phyloP scores from a whole-genome alignment of 2,797 vertebrate species.

The Sciurus vulgaris region DNA sequence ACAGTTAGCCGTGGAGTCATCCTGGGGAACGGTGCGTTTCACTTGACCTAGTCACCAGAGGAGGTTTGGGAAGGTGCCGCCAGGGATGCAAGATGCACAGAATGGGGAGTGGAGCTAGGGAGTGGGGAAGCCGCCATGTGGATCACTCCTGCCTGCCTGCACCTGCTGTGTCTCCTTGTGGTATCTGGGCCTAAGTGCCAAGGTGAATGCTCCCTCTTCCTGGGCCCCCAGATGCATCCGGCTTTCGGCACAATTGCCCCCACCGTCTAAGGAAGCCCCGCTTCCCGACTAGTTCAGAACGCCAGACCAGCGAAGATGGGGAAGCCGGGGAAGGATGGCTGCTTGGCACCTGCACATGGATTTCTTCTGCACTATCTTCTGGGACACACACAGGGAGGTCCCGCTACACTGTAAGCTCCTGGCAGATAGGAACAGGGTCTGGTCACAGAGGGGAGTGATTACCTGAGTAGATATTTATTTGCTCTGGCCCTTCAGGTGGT shows the following conservation, averaged over 20 bases:
- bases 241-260: not conserved
- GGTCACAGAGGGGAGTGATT: too few relatives aligned
- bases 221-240: accelerated
- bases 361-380: not conserved
- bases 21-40: not conserved
- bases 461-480: not conserved
- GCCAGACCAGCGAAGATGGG: accelerated
- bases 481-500: not conserved
- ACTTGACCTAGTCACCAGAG: too few relatives aligned
- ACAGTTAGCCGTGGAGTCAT: not conserved
- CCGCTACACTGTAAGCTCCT: not conserved
- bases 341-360: accelerated
- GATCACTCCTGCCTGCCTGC: not conserved
- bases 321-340: not conserved
- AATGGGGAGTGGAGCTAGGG: too few relatives aligned
- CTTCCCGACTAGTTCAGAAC: too few relatives aligned
- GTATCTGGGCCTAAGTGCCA: too few relatives aligned
- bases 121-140: not conserved
- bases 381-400: not conserved
- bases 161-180: not conserved
- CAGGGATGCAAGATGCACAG: not conserved
- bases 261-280: too few relatives aligned
- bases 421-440: not conserved
- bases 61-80: not conserved
- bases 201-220: not conserved